Conservation (phyloP, 2,113 vertebrate genomes). For the Saccopteryx bilineata region DNA sequence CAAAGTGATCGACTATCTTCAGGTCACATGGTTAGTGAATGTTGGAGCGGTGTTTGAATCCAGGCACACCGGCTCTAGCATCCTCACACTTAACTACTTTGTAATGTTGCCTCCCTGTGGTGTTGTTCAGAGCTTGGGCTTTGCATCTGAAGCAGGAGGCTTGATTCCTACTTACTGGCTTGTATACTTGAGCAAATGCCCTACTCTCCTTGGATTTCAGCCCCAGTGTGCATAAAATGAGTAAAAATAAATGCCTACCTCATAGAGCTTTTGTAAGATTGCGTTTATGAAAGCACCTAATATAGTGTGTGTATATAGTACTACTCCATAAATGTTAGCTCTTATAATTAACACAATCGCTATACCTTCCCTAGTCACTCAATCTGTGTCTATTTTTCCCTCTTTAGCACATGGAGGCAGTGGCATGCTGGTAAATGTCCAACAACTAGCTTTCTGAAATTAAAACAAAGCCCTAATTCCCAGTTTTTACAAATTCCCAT, state of each 20-base stretch:
- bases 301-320: not conserved
- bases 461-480: not conserved
- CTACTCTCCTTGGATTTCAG: not conserved
- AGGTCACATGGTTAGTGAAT: not conserved
- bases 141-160: not conserved
- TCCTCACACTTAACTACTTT: not conserved
- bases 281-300: not conserved
- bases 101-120: not conserved
- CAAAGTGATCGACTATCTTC: not conserved
- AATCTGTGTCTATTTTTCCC: not conserved
- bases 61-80: not conserved
- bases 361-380: not conserved
- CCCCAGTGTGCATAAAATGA: not conserved
- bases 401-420: conserved; percentile 11
- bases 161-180: not conserved
- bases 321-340: not conserved
- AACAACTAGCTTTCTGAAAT: conserved; percentile 13
- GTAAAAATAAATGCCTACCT: conserved; percentile 9
- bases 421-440: not conserved
- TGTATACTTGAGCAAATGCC: not conserved
- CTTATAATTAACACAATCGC: not conserved
- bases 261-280: not conserved
- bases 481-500: not conserved
- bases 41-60: not conserved
- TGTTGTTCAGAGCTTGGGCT: not conserved